These are phyloP conservation scores for Sebastes dallii DNA, from an alignment of 2,797 vertebrate species.

Conservation along the genomic window DNA sequence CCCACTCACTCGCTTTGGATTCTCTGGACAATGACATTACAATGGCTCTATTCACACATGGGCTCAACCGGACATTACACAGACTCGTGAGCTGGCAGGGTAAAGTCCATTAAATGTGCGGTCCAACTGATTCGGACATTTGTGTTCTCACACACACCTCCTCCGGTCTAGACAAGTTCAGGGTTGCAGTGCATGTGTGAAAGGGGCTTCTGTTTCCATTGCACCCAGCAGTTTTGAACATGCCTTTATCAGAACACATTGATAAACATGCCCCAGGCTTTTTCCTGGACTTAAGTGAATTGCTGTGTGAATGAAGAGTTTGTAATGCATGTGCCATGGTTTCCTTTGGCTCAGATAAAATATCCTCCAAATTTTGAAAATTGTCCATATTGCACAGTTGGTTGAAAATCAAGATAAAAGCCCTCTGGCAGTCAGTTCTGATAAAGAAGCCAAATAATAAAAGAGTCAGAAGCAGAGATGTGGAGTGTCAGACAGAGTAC, in stretches of 20 bases:
- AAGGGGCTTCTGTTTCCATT: constrained; percentile 51
- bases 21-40: too few relatives aligned
- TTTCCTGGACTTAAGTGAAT: constrained; percentile 51
- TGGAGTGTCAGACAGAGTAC: neutral
- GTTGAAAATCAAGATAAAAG: constrained; percentile 20
- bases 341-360: constrained; percentile 29
- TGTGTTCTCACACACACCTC: neutral
- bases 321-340: constrained; percentile 17
- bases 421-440: neutral
- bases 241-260: constrained; percentile 6
- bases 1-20: too few relatives aligned
- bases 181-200: neutral
- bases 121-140: neutral
- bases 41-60: too few relatives aligned
- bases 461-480: neutral
- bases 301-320: constrained; percentile 28
- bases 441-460: constrained; percentile 28
- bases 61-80: too few relatives aligned
- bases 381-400: neutral
- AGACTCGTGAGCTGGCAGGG: too few relatives aligned
- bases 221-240: constrained; percentile 30
- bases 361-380: constrained; percentile 19
- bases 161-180: neutral
- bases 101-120: too few relatives aligned
- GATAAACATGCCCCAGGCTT: constrained; percentile 37